A percentile compares a stretch with the other conserved stretches of the same genome.
phyloP scores from a whole-genome alignment of 1,140 invertebrate genomes.

The Pogonomyrmex californicus region DNA sequence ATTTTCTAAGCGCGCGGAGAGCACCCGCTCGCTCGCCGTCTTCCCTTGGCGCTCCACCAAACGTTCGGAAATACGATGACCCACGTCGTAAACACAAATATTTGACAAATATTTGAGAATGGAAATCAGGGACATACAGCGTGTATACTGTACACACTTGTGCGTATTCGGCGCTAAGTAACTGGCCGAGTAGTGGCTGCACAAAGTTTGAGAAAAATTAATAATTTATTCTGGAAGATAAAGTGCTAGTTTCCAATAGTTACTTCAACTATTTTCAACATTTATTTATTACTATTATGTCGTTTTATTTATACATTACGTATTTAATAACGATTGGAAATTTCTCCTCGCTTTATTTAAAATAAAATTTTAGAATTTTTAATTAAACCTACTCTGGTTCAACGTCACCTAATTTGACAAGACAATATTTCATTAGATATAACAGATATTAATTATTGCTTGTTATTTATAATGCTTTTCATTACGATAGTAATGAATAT shows the following conservation, averaged over 20 bases:
- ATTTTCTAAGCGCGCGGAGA: conserved; percentile 41
- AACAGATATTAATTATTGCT: background rate
- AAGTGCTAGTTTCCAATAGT: background rate
- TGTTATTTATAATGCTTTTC: background rate
- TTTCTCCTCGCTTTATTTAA: no score
- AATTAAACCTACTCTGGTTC: conserved; percentile 5
- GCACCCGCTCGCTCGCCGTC: conserved; percentile 1
- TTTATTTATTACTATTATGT: background rate
- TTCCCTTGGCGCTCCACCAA: conserved; percentile 22
- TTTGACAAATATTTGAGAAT: conserved; percentile 26
- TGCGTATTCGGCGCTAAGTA: background rate
- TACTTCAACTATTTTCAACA: background rate
- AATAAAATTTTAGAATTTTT: background rate
- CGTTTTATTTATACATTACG: background rate
- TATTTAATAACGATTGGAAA: background rate
- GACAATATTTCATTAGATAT: background rate
- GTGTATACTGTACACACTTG: background rate
- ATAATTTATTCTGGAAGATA: background rate
- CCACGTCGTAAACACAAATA: conserved; percentile 25
- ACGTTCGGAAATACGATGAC: conserved; percentile 49
- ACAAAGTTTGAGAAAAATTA: background rate
- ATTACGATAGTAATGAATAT: no score
- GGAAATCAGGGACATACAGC: background rate
- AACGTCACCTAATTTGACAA: background rate
- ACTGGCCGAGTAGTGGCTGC: no score